Evolutionary conservation across 1,140 invertebrate species (phyloP).

Genomic region (Drosophila pseudoobscura): DNA sequence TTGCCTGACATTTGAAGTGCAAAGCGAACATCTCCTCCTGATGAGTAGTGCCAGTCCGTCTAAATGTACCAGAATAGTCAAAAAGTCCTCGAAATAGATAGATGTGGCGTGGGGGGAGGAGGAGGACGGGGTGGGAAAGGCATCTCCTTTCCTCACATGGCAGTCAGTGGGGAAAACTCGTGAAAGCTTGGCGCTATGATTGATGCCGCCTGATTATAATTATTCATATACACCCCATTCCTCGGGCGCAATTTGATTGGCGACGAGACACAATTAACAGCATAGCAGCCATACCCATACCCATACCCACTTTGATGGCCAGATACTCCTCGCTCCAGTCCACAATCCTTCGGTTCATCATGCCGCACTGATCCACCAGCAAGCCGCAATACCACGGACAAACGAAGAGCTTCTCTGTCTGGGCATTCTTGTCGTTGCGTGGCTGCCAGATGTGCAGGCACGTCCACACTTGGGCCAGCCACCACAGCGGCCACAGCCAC

Average conservation of each 20-base stretch:
- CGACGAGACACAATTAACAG: slow-evolving; percentile 22
- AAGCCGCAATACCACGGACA: slow-evolving; percentile 92
- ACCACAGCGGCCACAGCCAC: slow-evolving; percentile 90
- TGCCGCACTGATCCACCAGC: slow-evolving; percentile 93
- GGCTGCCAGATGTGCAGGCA: slow-evolving; percentile 92
- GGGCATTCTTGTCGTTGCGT: slow-evolving; percentile 90
- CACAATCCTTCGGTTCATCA: slow-evolving; percentile 91
- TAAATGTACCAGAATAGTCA: slow-evolving; percentile 36
- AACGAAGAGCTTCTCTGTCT: slow-evolving; percentile 92
- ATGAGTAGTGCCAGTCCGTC: slow-evolving; percentile 37
- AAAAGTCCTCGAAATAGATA: slow-evolving; percentile 40
- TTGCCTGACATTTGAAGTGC: slow-evolving; percentile 67
- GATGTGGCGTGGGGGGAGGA: slow-evolving; percentile 1
- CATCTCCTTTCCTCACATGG: not conserved
- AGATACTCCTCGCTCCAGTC: slow-evolving; percentile 89
- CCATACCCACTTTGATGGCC: slow-evolving; percentile 90
- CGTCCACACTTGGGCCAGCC: slow-evolving; percentile 92
- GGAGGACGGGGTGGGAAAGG: not conserved
- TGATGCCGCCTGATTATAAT: slow-evolving; percentile 73
- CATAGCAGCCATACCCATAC: too few species aligned
- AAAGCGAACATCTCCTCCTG: slow-evolving; percentile 24
- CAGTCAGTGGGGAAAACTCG: too few species aligned
- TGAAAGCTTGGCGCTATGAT: slow-evolving; percentile 53
- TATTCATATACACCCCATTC: slow-evolving; percentile 58
- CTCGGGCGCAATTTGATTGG: slow-evolving; percentile 28